Evolutionary conservation across 2,888 invertebrate species (phyloP), one percentile per base, ranked within the genome.

Genomic region (Entomobrya multifasciata): DNA sequence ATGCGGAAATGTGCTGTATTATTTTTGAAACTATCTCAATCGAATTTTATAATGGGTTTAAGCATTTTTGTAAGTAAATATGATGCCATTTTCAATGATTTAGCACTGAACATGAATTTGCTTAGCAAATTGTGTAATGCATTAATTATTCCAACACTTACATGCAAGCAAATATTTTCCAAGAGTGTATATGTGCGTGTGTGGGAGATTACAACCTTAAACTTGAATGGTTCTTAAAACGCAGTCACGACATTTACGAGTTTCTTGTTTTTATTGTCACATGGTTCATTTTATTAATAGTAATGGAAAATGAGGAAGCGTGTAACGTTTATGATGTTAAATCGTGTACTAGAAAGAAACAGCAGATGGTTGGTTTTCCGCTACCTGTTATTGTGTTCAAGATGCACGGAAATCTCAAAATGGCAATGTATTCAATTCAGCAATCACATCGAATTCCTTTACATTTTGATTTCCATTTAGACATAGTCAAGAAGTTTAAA

Each of bases 261-360:
- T 8, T 20, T 67, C 44, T 67, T 44, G 6, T 44, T 2, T n/a
- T 65, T n/a, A 41, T 57, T 76, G 76, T 76, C 55, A 57, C 11
- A n/a, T n/a, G n/a, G n/a, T n/a, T n/a, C 20, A 17, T 76, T 52
- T 41, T 57, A 76, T 76, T 49, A 57, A 76, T 76, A 76, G 55
- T 57, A 76, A 30, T 15, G n/a, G 36, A 36, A 17, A 22, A 41
- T 41, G n/a, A 5, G 20, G n/a, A 36, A 30, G 41, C 55, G 13
- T 41, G 74, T 22, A 47, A 47, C 44, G 44, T 70, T 17, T 41
- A 15, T 52, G n/a, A n/a, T n/a, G n/a, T n/a, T n/a, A n/a, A n/a
- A n/a, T n/a, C n/a, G n/a, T n/a, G n/a, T n/a, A n/a, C n/a, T n/a
- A n/a, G n/a, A n/a, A n/a, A 30, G 15, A 11, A 70, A 47, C 70